Base-by-base conservation (phyloP, 2,888 invertebrate species). In the Lochmaea crataegi region DNA sequence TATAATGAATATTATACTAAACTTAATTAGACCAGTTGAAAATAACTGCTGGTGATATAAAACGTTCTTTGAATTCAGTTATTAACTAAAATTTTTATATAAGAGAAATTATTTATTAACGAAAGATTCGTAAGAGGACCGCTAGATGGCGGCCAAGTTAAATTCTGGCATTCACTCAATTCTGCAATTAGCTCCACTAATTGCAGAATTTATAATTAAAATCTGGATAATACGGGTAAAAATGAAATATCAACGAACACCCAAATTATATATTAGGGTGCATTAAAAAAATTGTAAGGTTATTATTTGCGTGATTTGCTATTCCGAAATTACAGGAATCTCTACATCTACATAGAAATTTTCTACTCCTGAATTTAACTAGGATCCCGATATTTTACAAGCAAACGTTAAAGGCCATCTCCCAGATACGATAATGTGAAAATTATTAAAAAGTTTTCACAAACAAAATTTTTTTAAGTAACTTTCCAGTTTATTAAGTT, bases 251-350 rank as follows among this genome's bases (percentile, higher is more conserved):
- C 53, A 69, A 69, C 69, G 61, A 69, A 69, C 69, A 69, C 69
- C 63, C 56, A 48, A 56, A 41, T 38, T 32, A 32, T 6, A 41
- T 41, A 16, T 69, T 53, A 61, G 64, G 64, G 74, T 74, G 71
- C 71, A 74, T 67, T 68, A 65, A 71, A 64, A 72, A 32, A 68
- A 68, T 53, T 67, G 45, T 26, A 67, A 60, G 48, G 68, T 65
- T 48, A 22, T 48, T 67, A 65, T 63, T 64, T 65, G 56, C 7
- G 70, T 63, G 57, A 45, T 26, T 66, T 53, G 53, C 45, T 71
- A 70, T 64, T 67, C 64, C 42, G 77, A 79, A 73, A 73, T 78
- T 78, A 78, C 78, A 78, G 76, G 75, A 66, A 60, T 69, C 65
- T 65, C 76, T 78, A 78, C 74, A 32, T 71, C 78, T 78, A 78